Evolutionary conservation across 2,797 vertebrate species (phyloP), one percentile per base, ranked within the genome.

Genomic region (Basileuterus tristriatus): DNA sequence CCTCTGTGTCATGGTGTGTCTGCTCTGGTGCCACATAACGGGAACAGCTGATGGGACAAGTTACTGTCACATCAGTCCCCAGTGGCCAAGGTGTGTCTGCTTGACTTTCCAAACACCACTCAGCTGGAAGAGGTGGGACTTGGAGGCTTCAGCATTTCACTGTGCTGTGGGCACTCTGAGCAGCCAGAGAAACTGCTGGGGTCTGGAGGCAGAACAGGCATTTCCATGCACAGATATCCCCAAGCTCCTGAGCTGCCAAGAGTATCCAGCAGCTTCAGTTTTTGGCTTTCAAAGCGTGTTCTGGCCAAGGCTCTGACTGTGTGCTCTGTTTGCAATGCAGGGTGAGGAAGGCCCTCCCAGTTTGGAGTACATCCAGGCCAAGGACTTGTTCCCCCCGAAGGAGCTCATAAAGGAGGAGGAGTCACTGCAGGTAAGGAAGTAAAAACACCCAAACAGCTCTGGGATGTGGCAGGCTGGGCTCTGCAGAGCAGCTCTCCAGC

Each of bases 321-420:
- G 43, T 94, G 58, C 49, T 96, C 63, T 96, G 34, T 96, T 97
- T 97, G 87, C 47, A 55, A 72, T 82, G 82, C 97, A 99, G 99
- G 99, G 99, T 99, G 99, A 99, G 98, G 99, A 99, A 94, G 99
- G 99, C 87, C 99, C 99, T 97, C 99, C 99, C 98, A 99, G 99
- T 98, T 98, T 99, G 99, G 99, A 99, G 98, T 99, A 99, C 96
- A 99, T 99, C 98, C 99, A 99, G 98, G 99, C 99, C 96, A 99
- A 99, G 98, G 99, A 99, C 98, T 98, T 99, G 97, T 99, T 99
- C 95, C 99, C 99, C 96, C 99, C 98, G 15, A 99, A 99, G 98
- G 99, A 99, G 97, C 98, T 99, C 93, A 98, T 99, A 91, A 99
- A 99, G 97, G 99, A 99, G 96, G 99, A 99, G 96, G 99, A 99